A percentile compares a stretch with the other conserved stretches of the same genome.
Evolutionary conservation across 2,113 vertebrate genomes (phyloP).

Genomic region (Myotis davidii): DNA sequence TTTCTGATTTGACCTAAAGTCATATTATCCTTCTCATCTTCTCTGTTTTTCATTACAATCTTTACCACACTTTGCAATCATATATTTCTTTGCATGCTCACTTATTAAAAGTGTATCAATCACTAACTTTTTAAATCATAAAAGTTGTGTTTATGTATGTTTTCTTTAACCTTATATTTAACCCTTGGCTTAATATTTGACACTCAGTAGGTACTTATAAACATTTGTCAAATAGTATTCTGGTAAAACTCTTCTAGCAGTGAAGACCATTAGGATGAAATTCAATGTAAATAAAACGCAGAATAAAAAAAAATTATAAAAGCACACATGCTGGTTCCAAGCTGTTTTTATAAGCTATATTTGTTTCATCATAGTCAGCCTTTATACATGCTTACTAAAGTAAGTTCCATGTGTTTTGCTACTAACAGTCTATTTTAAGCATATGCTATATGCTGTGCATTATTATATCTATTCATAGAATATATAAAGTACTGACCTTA

Average conservation of each 20-base stretch:
- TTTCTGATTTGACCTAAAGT: background rate
- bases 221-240: conserved; percentile 39
- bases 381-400: conserved; percentile 58
- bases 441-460: background rate
- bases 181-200: background rate
- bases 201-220: background rate
- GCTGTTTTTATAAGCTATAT: conserved; percentile 63
- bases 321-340: conserved; percentile 43
- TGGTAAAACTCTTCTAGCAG: background rate
- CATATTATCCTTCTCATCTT: background rate
- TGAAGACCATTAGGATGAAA: conserved; percentile 38
- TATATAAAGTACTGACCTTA: conserved; percentile 45
- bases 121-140: background rate
- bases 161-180: background rate
- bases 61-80: background rate
- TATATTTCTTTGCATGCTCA: background rate
- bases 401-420: conserved; percentile 47
- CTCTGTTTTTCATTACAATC: background rate
- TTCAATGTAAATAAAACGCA: background rate
- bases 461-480: conserved; percentile 27
- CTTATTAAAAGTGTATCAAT: background rate
- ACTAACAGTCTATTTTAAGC: conserved; percentile 68
- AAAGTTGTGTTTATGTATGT: background rate
- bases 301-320: conserved; percentile 64
- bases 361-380: conserved; percentile 43